These are phyloP conservation scores for Amazonetta brasiliensis DNA, from an alignment of 2,797 vertebrate genomes.

Conservation along the genomic window DNA sequence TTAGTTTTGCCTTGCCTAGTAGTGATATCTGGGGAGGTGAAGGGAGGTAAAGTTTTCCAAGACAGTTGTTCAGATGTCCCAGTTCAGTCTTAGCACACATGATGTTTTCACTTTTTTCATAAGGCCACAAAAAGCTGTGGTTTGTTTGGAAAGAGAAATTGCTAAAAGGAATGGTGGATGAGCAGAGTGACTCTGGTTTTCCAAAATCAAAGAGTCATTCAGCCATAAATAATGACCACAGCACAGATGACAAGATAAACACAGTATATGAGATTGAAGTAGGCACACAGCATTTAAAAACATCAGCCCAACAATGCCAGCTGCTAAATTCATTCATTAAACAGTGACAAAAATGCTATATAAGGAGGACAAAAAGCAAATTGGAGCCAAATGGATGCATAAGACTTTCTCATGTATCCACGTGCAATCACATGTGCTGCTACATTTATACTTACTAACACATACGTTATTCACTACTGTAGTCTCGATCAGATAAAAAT, in stretches of 20 bases:
- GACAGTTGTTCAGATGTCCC: not conserved
- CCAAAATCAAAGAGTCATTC: slow-evolving; percentile 25
- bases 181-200: not conserved
- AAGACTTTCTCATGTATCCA: not conserved
- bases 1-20: not conserved
- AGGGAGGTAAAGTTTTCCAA: not conserved
- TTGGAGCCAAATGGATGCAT: not conserved
- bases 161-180: not conserved
- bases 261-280: slow-evolving; percentile 52
- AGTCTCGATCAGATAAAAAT: not conserved
- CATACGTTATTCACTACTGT: not conserved
- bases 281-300: slow-evolving; percentile 57
- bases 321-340: slow-evolving; percentile 60
- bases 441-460: not conserved
- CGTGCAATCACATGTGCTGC: not conserved
- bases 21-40: not conserved
- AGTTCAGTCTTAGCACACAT: not conserved
- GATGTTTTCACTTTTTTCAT: not conserved
- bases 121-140: not conserved
- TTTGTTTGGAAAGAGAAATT: not conserved
- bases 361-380: slow-evolving; percentile 27
- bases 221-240: slow-evolving; percentile 37
- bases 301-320: slow-evolving; percentile 17
- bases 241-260: slow-evolving; percentile 46
- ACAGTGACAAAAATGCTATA: slow-evolving; percentile 40